Percentiles rank a stretch among this genome's conserved stretches.
Evolutionary conservation across 2,113 vertebrate species (phyloP).

Genomic region (Rhinichthys klamathensis): DNA sequence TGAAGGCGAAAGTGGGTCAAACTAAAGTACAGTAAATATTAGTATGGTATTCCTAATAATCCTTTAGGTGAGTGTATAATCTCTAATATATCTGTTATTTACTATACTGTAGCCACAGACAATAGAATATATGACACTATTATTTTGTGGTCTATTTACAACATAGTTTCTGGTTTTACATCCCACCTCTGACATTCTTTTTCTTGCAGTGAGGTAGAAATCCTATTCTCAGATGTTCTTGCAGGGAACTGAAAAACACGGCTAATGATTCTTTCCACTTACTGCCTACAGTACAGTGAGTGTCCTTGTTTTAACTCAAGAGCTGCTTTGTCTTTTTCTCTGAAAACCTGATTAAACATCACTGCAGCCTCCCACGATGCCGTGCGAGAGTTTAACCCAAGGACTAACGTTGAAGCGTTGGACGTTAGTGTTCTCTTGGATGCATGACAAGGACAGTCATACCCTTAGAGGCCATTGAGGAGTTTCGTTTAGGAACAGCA

Average conservation of each 20-base stretch:
- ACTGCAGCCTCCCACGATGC: not conserved
- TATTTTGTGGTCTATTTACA: not conserved
- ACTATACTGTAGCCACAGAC: not conserved
- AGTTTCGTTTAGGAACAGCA: constrained; percentile 20
- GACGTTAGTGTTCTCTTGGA: not conserved
- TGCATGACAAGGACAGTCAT: constrained; percentile 32
- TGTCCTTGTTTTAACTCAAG: constrained; percentile 12
- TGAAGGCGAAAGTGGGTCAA: no score
- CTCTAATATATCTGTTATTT: no score
- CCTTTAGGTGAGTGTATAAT: no score
- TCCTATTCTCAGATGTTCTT: not conserved
- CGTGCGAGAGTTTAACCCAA: not conserved
- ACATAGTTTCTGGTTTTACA: not conserved
- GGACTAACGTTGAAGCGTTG: not conserved
- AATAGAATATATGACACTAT: not conserved
- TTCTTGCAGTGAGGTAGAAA: not conserved
- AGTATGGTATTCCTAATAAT: no score
- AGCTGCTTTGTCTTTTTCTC: constrained; percentile 3
- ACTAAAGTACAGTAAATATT: no score
- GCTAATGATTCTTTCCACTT: not conserved
- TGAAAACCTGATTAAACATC: constrained; percentile 27
- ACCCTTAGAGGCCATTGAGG: not conserved
- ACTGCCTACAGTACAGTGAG: not conserved
- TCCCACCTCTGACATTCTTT: not conserved
- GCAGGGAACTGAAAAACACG: not conserved